Evolutionary conservation across 1,140 invertebrate genomes (phyloP), one percentile per base, ranked within the genome.

Genomic region (Glomeris maerens): DNA sequence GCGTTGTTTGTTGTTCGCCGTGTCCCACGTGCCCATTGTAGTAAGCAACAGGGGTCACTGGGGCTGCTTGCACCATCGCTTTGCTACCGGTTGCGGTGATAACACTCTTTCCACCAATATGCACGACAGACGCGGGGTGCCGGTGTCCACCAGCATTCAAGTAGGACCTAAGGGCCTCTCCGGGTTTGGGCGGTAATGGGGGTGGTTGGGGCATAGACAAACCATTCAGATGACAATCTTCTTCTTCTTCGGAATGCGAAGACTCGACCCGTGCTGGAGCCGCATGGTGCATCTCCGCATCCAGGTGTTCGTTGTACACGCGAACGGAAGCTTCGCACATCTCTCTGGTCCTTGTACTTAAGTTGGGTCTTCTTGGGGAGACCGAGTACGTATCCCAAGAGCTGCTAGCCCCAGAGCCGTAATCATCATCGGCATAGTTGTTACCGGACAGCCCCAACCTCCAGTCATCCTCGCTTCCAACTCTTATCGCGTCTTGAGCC

Each of bases 321-420:
- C 60, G 54, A 36, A 67, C 42, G n/a, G 66, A 67, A 42, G 66
- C 53, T 53, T 67, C 64, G 52, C 65, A 68, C 23, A 67, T 45
- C 25, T 59, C 31, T 49, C 59, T 58, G n/a, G 65, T 64, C 27
- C 53, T 49, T 23, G 56, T 50, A 57, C 60, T 64, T 21, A 55
- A 52, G 29, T 56, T 57, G 28, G 52, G 57, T 45, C 66, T 63
- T 42, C 55, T 58, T 22, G 66, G 59, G 39, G 62, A 58, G 23
- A 60, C 50, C 41, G 66, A 66, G 20, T 57, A 60, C 4, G 64
- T 59, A 52, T 29, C 52, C 2, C 39, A 52, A 28, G 49, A 39
- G 36, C 55, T 41, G 17, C 56, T 20, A 60, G 52, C 39, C 49
- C 55, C 42, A 25, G 53, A 52, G 55, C 58, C 27, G 53, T 56